These are phyloP conservation scores for Cyphomyrus plagiostoma DNA, from an alignment of 2,113 vertebrate species.

Conservation along the genomic window DNA sequence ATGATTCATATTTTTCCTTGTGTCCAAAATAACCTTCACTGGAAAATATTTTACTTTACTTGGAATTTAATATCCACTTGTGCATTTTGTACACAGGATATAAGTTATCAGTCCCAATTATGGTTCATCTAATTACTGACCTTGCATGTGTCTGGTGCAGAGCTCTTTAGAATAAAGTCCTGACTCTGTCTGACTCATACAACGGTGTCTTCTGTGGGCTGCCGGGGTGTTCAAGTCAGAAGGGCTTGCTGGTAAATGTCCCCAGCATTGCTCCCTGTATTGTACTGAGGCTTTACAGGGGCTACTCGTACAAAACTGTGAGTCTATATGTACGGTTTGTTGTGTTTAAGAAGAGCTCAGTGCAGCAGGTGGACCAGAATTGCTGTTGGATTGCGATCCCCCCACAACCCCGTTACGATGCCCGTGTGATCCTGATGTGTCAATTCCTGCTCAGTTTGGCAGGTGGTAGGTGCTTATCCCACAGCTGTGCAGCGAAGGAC, in stretches of 20 bases:
- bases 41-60: constrained; percentile 14
- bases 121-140: constrained; percentile 17
- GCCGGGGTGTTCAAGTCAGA: constrained; percentile 30
- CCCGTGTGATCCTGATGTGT: background rate
- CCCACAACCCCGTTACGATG: background rate
- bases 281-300: background rate
- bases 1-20: constrained; percentile 11
- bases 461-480: background rate
- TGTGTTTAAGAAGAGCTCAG: background rate
- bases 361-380: background rate
- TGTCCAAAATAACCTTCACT: constrained; percentile 10
- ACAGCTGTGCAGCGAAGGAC: background rate
- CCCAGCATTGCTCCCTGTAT: background rate
- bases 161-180: constrained; percentile 23
- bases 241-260: background rate
- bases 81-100: constrained; percentile 23
- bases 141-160: constrained; percentile 26
- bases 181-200: constrained; percentile 37
- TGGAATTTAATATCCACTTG: constrained; percentile 16
- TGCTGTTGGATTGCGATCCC: background rate
- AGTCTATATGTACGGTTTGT: background rate
- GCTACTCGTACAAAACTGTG: background rate
- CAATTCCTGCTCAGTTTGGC: background rate
- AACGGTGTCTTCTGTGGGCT: constrained; percentile 23
- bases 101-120: constrained; percentile 13